Evolutionary conservation across 1,140 invertebrate species (phyloP), one percentile per base, ranked within the genome.

Genomic region (Drosophila pseudoananassae): DNA sequence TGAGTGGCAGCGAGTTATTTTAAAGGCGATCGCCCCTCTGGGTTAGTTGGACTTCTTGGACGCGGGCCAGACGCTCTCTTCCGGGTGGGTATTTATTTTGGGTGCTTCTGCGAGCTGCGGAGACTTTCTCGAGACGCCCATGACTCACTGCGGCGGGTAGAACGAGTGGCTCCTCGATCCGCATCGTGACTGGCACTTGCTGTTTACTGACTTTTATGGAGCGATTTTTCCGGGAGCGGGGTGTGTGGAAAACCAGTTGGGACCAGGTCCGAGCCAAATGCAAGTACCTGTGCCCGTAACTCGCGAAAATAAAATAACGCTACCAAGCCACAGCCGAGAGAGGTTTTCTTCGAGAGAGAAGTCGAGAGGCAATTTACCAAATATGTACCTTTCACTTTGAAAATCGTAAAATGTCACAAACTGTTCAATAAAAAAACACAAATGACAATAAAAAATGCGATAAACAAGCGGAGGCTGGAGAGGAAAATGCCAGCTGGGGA

Each of bases 361-460:
- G n/a, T n/a, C n/a, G n/a, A n/a, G n/a, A n/a, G n/a, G n/a, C 73
- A 77, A 82, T 81, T 81, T 77, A 81, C 73, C 78, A 82, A 81
- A 82, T 77, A 82, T 82, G 78, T 82, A 81, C 78, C 78, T 82
- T 82, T 82, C 78, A 82, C 78, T 82, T 82, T 82, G 74, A 81
- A 82, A 81, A 81, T 77, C 73, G 78, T 82, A 82, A 82, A 82
- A 82, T 81, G 78, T 82, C 78, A 81, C 78, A 82, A 82, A 82
- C 66, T 77, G 78, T 81, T 82, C 78, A 82, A 82, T 82, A 82
- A 82, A 80, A 82, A 81, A 80, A 77, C 53, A 59, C 72, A 80
- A 82, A 69, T 69, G 58, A 81, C 78, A 81, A 82, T 73, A 49
- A 81, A 82, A 82, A 82, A 82, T 64, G 58, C 72, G 78, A 80